Evolutionary conservation across 2,888 invertebrate species (phyloP).

Genomic region (Agrotis puta): DNA sequence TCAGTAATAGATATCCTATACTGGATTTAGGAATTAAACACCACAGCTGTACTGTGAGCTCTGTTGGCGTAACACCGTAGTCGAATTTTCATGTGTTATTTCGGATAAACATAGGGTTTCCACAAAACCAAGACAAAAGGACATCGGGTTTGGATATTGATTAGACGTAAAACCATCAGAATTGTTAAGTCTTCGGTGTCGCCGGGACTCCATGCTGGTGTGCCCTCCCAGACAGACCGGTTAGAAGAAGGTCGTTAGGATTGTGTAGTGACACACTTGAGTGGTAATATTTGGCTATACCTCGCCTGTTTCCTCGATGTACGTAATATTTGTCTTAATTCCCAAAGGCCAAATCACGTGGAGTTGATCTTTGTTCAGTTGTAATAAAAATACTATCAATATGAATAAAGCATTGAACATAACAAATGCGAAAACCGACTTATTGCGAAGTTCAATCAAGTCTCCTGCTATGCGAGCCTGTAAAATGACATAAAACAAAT

Average conservation of each 20-base stretch:
- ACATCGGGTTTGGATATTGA: constrained; percentile 76
- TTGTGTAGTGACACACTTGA: constrained; percentile 88
- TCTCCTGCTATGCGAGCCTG: constrained; percentile 97
- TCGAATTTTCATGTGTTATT: constrained; percentile 57
- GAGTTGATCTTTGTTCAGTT: constrained; percentile 99
- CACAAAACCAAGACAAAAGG: constrained; percentile 68
- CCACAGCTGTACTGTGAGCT: constrained; percentile 34
- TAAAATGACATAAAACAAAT: constrained; percentile 89
- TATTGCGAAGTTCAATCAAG: constrained; percentile 98
- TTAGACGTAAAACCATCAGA: constrained; percentile 82
- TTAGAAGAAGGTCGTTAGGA: constrained; percentile 90
- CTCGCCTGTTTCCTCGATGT: constrained; percentile 98
- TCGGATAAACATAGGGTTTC: constrained; percentile 52
- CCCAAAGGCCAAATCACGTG: constrained; percentile 99
- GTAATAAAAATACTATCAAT: constrained; percentile 99
- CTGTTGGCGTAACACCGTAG: constrained; percentile 50
- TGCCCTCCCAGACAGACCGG: constrained; percentile 89
- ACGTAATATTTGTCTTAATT: constrained; percentile 98
- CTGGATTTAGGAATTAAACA: constrained; percentile 39
- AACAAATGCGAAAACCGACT: constrained; percentile 99
- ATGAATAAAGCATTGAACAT: constrained; percentile 99
- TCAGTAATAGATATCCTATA: constrained; percentile 37
- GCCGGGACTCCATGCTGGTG: constrained; percentile 88
- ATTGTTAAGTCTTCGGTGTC: constrained; percentile 84
- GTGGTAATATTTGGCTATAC: constrained; percentile 92